Percentiles rank a stretch among this genome's conserved stretches.
These are phyloP conservation scores for Pseudopipra pipra DNA, from an alignment of 2,113 vertebrate species.

Conservation along the genomic window DNA sequence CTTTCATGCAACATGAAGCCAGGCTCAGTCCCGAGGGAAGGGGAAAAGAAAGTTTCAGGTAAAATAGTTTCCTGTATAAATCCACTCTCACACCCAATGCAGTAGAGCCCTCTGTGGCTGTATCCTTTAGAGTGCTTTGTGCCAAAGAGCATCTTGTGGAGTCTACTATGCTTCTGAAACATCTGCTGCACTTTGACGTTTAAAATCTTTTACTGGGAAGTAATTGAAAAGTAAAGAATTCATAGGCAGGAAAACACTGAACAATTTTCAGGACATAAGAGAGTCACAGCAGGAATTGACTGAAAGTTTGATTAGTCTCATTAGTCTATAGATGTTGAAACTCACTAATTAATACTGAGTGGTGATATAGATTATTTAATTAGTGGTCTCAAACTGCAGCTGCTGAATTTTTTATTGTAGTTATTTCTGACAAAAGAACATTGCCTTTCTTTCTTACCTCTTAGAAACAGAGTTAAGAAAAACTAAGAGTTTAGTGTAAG, in stretches of 20 bases:
- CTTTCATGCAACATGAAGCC: not conserved
- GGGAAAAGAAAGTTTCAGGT: not conserved
- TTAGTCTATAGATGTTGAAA: not conserved
- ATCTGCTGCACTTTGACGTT: not conserved
- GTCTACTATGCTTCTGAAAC: not conserved
- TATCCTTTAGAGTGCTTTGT: not conserved
- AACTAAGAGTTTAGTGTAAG: not conserved
- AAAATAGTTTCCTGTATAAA: not conserved
- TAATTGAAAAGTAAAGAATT: not conserved
- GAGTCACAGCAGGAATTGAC: not conserved
- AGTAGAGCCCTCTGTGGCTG: not conserved
- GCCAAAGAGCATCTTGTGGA: not conserved
- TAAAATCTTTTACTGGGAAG: not conserved
- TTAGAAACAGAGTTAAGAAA: not conserved
- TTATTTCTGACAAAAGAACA: not conserved
- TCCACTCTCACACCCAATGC: rapidly evolving
- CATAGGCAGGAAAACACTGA: not conserved
- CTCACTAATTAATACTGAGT: not conserved
- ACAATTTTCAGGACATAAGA: not conserved
- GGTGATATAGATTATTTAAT: not conserved
- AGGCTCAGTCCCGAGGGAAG: not conserved
- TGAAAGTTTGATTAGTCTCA: not conserved
- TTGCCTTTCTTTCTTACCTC: not conserved
- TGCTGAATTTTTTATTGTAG: not conserved
- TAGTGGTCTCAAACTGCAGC: not conserved